phyloP scores from a whole-genome alignment of 2,113 vertebrate genomes.

The Podilymbus podiceps region DNA sequence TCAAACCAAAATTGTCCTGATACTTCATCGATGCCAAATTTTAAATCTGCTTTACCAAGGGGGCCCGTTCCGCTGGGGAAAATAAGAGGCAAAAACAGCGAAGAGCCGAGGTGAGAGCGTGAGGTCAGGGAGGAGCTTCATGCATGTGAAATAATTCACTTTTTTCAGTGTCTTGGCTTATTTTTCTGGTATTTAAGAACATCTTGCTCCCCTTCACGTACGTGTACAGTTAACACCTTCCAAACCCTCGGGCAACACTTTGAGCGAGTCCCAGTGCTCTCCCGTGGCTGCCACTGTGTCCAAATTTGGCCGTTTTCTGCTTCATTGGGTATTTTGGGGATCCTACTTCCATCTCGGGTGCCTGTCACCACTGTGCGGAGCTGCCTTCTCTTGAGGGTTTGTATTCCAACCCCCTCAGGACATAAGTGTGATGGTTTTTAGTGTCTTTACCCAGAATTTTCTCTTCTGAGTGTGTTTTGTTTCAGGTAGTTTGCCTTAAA shows the following conservation, averaged over 20 bases:
- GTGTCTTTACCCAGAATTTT: background rate
- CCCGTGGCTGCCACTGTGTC: accelerated
- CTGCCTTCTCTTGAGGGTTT: background rate
- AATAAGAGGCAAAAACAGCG: no score
- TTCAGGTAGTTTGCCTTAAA: background rate
- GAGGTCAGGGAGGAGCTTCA: background rate
- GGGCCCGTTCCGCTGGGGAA: background rate
- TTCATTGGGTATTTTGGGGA: background rate
- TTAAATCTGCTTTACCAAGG: background rate
- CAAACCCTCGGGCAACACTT: accelerated
- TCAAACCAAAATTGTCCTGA: background rate
- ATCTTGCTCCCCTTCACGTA: accelerated
- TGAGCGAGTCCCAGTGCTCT: background rate
- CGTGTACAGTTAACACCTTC: accelerated
- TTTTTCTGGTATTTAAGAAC: background rate
- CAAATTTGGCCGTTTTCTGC: background rate
- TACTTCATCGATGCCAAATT: background rate
- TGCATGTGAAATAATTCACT: accelerated
- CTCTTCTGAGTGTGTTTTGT: background rate
- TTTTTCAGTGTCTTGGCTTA: background rate
- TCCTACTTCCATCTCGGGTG: background rate
- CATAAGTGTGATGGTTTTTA: no score
- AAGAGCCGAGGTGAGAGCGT: background rate
- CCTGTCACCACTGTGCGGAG: background rate
- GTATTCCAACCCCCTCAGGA: no score